These are phyloP conservation scores for Nesidiocoris tenuis DNA, from an alignment of 2,888 invertebrate genomes.

Conservation along the genomic window DNA sequence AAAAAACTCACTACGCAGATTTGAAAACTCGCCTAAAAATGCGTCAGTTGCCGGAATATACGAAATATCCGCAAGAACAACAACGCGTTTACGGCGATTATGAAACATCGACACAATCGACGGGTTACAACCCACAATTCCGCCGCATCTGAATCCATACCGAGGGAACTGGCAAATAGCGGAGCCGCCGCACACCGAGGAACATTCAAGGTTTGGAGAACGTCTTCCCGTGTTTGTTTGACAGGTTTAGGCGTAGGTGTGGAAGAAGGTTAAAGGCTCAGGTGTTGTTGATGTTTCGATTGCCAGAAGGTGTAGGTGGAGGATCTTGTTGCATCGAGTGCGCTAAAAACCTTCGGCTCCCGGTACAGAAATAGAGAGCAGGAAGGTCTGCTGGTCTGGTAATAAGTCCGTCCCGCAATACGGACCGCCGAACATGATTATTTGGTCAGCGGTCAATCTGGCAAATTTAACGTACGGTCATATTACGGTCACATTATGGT, in stretches of 20 bases:
- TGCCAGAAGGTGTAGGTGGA: constrained; percentile 9
- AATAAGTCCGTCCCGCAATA: neutral
- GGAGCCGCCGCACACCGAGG: neutral
- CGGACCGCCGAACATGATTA: neutral
- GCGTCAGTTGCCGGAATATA: too few relatives aligned
- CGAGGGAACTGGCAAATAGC: neutral
- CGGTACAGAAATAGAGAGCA: neutral
- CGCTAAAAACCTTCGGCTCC: constrained; percentile 13
- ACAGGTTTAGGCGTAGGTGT: neutral
- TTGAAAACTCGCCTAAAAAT: too few relatives aligned
- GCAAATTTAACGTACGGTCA: too few relatives aligned
- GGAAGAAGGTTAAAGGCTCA: constrained; percentile 16
- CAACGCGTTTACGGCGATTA: too few relatives aligned
- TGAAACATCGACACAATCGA: too few relatives aligned
- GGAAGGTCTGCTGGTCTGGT: neutral
- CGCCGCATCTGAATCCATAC: too few relatives aligned
- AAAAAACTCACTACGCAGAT: too few relatives aligned
- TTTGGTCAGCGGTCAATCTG: too few relatives aligned
- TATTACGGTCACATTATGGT: too few relatives aligned
- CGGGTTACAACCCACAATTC: too few relatives aligned
- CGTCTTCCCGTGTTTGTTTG: neutral
- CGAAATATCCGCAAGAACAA: too few relatives aligned
- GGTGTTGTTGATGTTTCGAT: constrained; percentile 18
- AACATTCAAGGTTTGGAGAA: neutral
- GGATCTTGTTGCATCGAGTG: neutral